Base-by-base conservation (phyloP, 2,113 vertebrate species). In the Oryzias javanicus region DNA sequence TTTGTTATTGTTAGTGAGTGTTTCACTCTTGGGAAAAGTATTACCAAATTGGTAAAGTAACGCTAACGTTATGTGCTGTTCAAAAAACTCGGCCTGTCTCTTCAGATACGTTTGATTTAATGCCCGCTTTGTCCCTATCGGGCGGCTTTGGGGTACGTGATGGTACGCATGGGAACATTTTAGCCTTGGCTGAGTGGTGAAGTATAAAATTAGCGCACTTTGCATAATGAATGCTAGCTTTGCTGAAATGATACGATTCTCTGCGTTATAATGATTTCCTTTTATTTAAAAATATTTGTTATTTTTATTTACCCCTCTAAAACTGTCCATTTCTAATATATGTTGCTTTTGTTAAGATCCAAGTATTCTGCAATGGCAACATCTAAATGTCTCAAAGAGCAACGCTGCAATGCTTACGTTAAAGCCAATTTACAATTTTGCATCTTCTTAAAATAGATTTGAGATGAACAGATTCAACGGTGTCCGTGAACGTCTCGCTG, bases 21-120 rank as follows among this genome's bases (percentile, higher is more conserved):
- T 35, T 35, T 35, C 35, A 10, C n/a, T 35, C 8, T 3, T 12
- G 2, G 35, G 12, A 10, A 35, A 13, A 35, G 7, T 35, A 35
- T 12, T 12, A 35, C 35, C 35, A 35, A 12, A 35, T 35, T 10
- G 35, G 8, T 35, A 35, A 12, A 35, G 35, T 35, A 12, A 12
- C 8, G 35, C 35, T 12, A 35, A 20, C 48, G 42, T 56, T 18
- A 44, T 6, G 66, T 66, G 7, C 42, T 74, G 41, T 76, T 27
- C 58, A 46, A 20, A 35, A 35, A 29, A 29, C 19, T 70, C 44
- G 82, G 79, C 81, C 82, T 86, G 58, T 51, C 18, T 27, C 2
- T 22, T 22, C 4, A 0, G 19, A 16, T 29, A 71, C 75, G 71
- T 54, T 83, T 40, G 62, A 55, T 78, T 77, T 27, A 3, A 2